A percentile compares a stretch with the other conserved stretches of the same genome.
These are phyloP conservation scores for Oncorhynchus nerka DNA, from an alignment of 2,113 vertebrate species.

Conservation along the genomic window DNA sequence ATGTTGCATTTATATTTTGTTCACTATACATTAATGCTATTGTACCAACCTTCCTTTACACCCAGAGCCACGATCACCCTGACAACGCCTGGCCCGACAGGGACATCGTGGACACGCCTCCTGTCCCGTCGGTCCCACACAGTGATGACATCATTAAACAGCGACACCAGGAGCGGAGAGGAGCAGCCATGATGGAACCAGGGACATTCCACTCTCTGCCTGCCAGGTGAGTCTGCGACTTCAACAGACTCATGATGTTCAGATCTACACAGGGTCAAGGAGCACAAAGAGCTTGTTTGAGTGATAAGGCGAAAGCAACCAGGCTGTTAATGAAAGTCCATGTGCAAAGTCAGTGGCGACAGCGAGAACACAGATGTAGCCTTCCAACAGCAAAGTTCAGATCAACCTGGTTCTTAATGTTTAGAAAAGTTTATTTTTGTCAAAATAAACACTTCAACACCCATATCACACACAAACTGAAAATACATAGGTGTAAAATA, in stretches of 20 bases:
- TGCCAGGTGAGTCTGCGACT: constrained; percentile 54
- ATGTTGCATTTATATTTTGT: too few species aligned
- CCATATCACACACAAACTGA: too few species aligned
- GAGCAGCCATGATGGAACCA: constrained; percentile 66
- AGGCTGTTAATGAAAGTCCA: too few species aligned
- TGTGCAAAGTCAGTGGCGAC: rapidly evolving
- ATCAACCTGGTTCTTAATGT: neutral
- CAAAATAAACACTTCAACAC: too few species aligned
- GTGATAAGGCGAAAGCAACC: too few species aligned
- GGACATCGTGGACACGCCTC: constrained; percentile 36
- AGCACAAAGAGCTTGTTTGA: too few species aligned
- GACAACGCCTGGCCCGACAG: constrained; percentile 47
- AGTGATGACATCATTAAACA: constrained; percentile 64
- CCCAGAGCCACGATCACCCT: constrained; percentile 60
- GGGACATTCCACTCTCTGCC: constrained; percentile 70
- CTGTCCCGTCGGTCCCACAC: constrained; percentile 80
- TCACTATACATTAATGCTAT: neutral
- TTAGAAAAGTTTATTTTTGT: neutral
- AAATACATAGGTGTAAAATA: too few species aligned
- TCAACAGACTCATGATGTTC: constrained; percentile 74
- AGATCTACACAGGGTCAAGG: constrained; percentile 63
- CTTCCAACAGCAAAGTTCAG: neutral
- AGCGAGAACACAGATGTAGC: neutral
- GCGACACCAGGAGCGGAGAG: constrained; percentile 79
- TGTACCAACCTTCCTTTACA: constrained; percentile 60